Percentiles rank a stretch among this genome's conserved stretches.
These are phyloP conservation scores for Naja naja DNA, from an alignment of 2,113 vertebrate species.

Conservation along the genomic window DNA sequence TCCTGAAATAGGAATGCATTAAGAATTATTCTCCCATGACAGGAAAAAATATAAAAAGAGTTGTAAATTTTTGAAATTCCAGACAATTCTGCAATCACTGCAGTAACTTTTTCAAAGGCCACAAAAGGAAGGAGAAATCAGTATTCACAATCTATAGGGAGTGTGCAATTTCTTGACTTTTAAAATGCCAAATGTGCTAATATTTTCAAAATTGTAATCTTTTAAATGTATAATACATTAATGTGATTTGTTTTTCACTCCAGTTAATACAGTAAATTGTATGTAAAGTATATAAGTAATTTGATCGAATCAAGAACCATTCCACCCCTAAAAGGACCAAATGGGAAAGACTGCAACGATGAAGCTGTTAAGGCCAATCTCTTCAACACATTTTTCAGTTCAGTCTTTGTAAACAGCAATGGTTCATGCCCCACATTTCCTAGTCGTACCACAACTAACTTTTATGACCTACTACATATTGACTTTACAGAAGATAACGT, in stretches of 20 bases:
- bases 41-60: neutral
- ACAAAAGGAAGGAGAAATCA: neutral
- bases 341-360: no score
- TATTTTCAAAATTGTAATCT: neutral
- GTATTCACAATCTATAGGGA: no score
- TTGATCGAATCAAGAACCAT: neutral
- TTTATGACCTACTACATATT: no score
- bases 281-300: constrained; percentile 1
- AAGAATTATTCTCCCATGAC: neutral
- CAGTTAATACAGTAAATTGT: neutral
- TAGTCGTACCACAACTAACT: no score
- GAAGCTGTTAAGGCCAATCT: no score
- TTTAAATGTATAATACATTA: neutral
- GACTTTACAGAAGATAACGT: no score
- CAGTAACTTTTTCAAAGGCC: neutral
- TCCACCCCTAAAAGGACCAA: no score
- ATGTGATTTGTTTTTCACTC: neutral
- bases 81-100: neutral
- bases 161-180: neutral
- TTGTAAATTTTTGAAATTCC: neutral
- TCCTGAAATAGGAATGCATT: neutral
- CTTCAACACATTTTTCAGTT: no score
- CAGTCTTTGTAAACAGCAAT: no score
- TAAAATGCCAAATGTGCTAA: neutral
- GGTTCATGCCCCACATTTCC: no score